Conservation (phyloP, 2,113 vertebrate species). For the Aspidoscelis tigris region DNA sequence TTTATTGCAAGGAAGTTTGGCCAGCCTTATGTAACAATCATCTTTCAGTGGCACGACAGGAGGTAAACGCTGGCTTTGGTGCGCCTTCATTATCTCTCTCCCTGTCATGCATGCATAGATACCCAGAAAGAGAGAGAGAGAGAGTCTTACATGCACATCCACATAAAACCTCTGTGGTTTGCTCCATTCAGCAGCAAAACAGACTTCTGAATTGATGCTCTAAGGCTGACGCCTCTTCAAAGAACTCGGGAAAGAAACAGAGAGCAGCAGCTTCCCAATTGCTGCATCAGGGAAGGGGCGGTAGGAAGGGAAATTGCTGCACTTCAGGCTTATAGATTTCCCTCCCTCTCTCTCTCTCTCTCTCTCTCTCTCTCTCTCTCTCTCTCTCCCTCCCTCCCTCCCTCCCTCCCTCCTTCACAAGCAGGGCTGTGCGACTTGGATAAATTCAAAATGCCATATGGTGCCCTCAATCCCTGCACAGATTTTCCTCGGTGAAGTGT, state of each 20-base stretch:
- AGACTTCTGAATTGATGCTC: not conserved
- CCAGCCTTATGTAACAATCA: conserved; percentile 25
- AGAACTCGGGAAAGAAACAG: not conserved
- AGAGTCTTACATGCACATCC: not conserved
- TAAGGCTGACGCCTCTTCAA: not conserved
- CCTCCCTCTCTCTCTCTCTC: not conserved
- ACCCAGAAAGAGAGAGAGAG: not conserved
- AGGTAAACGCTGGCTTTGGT: not conserved
- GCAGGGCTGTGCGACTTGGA: not conserved
- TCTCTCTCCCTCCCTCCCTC: too few species aligned
- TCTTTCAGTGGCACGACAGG: conserved; percentile 14
- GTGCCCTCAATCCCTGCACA: not conserved
- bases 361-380: too few species aligned
- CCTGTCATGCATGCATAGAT: not conserved
- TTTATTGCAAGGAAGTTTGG: conserved; percentile 66
- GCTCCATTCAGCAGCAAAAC: conserved; percentile 18
- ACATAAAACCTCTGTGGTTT: not conserved
- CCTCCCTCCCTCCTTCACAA: not conserved
- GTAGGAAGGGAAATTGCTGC: not conserved
- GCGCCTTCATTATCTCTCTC: not conserved
- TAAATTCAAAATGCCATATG: conserved; percentile 30
- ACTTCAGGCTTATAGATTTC: not conserved
- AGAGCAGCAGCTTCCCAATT: not conserved
- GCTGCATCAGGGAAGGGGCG: not conserved
- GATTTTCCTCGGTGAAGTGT: conserved; percentile 2